These are phyloP conservation scores for Chinchilla lanigera DNA, from an alignment of 2,113 vertebrate species.

Conservation along the genomic window DNA sequence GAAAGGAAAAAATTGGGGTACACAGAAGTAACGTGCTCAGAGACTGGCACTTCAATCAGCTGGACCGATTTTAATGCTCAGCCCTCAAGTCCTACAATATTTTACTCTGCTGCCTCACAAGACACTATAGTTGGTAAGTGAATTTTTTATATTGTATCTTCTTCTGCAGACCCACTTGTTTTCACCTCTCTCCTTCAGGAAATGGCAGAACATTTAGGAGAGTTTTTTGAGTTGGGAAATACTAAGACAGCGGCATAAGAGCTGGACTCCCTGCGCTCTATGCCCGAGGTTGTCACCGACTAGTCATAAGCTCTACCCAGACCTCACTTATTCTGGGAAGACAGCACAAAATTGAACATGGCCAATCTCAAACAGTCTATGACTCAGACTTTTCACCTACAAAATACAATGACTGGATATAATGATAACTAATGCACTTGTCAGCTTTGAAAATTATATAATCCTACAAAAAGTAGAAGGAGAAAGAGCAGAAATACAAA, in stretches of 20 bases:
- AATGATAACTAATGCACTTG: not conserved
- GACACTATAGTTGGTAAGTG: not conserved
- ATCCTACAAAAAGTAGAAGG: not conserved
- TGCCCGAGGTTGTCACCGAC: not conserved
- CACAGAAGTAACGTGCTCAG: slow-evolving; percentile 10
- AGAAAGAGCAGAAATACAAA: slow-evolving; percentile 11
- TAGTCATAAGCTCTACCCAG: not conserved
- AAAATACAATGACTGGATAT: not conserved
- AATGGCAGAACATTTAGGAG: slow-evolving; percentile 20
- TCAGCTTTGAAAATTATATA: slow-evolving; percentile 34
- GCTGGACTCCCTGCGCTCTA: slow-evolving; percentile 11
- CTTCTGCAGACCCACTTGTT: not conserved
- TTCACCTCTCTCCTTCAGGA: not conserved
- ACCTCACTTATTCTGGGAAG: not conserved
- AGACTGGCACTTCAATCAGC: not conserved
- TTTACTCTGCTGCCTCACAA: not conserved
- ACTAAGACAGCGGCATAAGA: not conserved
- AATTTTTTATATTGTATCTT: not conserved
- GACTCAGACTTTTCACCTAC: not conserved
- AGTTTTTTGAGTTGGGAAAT: slow-evolving; percentile 15
- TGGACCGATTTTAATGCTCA: not conserved
- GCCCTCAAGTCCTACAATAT: not conserved
- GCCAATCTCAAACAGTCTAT: not conserved
- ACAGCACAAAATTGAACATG: not conserved
- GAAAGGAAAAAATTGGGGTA: not conserved